Conservation (phyloP, 2,888 invertebrate species). For the Tetropium fuscum region DNA sequence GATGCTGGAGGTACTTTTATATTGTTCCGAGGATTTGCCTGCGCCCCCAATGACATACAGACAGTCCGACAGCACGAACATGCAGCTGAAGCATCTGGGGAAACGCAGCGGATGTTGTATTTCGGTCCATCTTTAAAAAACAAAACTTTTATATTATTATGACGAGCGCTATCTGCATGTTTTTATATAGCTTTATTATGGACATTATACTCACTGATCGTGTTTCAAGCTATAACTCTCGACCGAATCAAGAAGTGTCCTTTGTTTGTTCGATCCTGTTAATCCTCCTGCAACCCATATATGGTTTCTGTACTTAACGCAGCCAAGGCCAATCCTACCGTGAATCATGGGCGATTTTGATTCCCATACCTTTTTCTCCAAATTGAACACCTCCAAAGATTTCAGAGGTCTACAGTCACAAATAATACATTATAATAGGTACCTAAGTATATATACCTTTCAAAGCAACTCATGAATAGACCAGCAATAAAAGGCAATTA, state of each 20-base stretch:
- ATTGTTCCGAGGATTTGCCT: slow-evolving; percentile 65
- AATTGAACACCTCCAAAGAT: slow-evolving; percentile 73
- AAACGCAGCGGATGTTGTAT: slow-evolving; percentile 68
- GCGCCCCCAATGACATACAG: slow-evolving; percentile 78
- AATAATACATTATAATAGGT: no score
- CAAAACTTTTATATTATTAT: neutral
- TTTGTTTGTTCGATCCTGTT: slow-evolving; percentile 69
- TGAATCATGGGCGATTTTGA: slow-evolving; percentile 71
- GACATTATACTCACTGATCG: slow-evolving; percentile 69
- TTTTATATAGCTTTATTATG: no score
- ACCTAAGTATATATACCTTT: no score
- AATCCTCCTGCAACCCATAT: slow-evolving; percentile 83
- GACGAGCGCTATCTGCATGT: neutral
- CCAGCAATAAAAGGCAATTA: no score
- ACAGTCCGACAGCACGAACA: slow-evolving; percentile 70
- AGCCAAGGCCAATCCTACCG: slow-evolving; percentile 73
- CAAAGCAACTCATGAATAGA: no score
- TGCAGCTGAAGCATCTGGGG: slow-evolving; percentile 69
- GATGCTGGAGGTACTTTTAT: slow-evolving; percentile 68
- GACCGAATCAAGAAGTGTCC: slow-evolving; percentile 71
- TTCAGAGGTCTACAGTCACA: slow-evolving; percentile 38
- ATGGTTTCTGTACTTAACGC: slow-evolving; percentile 72
- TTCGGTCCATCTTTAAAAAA: slow-evolving; percentile 69
- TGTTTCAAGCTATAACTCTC: slow-evolving; percentile 74
- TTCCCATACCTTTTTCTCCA: slow-evolving; percentile 70